Percentiles rank a stretch among this genome's conserved stretches.
These are phyloP conservation scores for Drosophila grimshawi DNA, from an alignment of 1,140 invertebrate genomes.

Conservation along the genomic window DNA sequence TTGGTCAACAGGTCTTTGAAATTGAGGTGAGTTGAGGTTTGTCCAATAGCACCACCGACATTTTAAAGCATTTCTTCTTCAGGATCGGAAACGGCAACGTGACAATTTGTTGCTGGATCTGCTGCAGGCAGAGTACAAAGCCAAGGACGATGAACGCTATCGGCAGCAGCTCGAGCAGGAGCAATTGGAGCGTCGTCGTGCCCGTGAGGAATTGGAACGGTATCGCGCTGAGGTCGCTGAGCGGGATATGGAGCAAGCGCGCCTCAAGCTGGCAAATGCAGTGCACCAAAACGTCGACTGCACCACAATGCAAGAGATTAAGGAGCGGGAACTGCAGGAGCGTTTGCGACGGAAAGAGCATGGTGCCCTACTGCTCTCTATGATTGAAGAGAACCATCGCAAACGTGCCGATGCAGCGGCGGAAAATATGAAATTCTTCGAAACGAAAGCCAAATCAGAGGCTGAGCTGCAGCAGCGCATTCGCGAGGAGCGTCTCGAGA, in stretches of 20 bases:
- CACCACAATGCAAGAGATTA: neutral
- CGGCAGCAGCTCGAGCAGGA: conserved; percentile 66
- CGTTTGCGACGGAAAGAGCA: conserved; percentile 45
- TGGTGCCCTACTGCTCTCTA: conserved; percentile 53
- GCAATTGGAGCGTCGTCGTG: conserved; percentile 40
- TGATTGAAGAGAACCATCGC: conserved; percentile 65
- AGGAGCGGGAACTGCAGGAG: conserved; percentile 26
- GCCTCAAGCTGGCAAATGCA: conserved; percentile 35
- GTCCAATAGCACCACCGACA: neutral
- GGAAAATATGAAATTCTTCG: conserved; percentile 58
- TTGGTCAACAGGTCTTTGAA: conserved; percentile 56
- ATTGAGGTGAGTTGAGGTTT: conserved; percentile 39
- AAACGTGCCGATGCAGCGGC: conserved; percentile 62
- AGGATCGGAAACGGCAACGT: conserved; percentile 55
- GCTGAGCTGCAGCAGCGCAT: conserved; percentile 41
- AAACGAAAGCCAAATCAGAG: conserved; percentile 49
- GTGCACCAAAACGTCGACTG: conserved; percentile 3
- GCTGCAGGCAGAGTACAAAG: conserved; percentile 66
- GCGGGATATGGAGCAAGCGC: conserved; percentile 32
- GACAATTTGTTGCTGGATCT: conserved; percentile 56
- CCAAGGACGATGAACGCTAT: conserved; percentile 58
- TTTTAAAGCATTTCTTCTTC: neutral
- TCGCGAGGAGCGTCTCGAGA: conserved; percentile 46
- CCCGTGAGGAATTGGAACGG: conserved; percentile 48
- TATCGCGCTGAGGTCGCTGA: conserved; percentile 40